Base-by-base conservation (phyloP, 2,113 vertebrate genomes). In the Butorides virescens region DNA sequence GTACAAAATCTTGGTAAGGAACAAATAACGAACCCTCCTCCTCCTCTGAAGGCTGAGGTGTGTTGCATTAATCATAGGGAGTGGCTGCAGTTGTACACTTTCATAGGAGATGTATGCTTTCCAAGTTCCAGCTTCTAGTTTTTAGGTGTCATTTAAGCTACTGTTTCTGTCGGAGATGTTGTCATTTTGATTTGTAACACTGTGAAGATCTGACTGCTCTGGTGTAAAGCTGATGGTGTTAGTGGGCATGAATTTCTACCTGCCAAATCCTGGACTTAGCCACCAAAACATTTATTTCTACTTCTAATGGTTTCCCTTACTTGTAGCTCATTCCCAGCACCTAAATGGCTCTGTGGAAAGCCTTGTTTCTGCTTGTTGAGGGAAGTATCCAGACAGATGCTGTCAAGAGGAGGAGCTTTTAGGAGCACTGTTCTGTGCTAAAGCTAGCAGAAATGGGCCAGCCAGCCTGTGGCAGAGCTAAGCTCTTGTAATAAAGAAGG, bases 321-420 rank as follows among this genome's bases (percentile, higher is more conserved):
- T 81, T 74, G 23, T 61, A 92, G 65, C 62, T 88, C 5, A 0
- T 74, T 88, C 50, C 59, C 59, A 90, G 61, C 32, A 53, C 36
- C 67, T 75, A 80, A 78, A 88, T 68, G 85, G 67, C 44, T 81
- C 73, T 92, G 66, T 96, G 92, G 86, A 95, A 88, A 94, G 86
- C 86, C 77, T 92, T 83, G 82, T 95, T 91, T 86, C 88, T 96
- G 90, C 87, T 96, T 87, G 65, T 72, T 89, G 91, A 96, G 91
- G 89, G 95, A 96, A 96, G 97, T 94, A 97, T 91, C 96, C 67
- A 97, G 96, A 96, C 96, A 98, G 98, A 98, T 97, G 95, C 97
- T 97, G 81, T 81, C 14, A 75, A 96, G 96, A 96, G 98, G 97
- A 95, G 97, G 97, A 97, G 89, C 91, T 90, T 93, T 95, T 92